Evolutionary conservation across 1,140 invertebrate genomes (phyloP), one percentile per base, ranked within the genome.

Genomic region (Pseudomyrmex sp.): DNA sequence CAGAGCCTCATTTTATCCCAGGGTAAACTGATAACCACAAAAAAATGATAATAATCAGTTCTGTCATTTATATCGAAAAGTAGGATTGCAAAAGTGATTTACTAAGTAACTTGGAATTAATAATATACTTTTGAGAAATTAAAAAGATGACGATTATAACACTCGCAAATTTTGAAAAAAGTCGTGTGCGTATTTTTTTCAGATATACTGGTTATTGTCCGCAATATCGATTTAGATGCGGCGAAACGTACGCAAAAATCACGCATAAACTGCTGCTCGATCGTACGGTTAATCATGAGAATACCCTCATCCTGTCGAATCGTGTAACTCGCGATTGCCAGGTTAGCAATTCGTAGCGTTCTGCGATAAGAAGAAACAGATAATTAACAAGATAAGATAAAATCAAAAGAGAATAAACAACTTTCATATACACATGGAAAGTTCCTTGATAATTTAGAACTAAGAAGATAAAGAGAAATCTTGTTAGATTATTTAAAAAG

Each of bases 201-300:
- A 97, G 97, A 58, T 97, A 97, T 89, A 96, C 96, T 2, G 97
- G 97, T 13, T 96, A 96, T 89, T 96, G 96, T 90, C 96, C 96
- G 1, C 96, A 97, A 88, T 96, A 96, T 92, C 96, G 95, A 48
- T 97, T 95, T 89, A 95, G 96, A 61, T 95, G 96, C 63, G 97
- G 96, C 2, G 95, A 96, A 91, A 97, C 96, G 1, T 97, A 96
- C 93, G 97, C 96, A 46, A 95, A 94, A 2, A 94, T 95, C 63
- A 97, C 96, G 0, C 96, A 97, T 92, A 96, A 96, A 92, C 93
- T 97, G 10, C 94, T 97, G 0, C 88, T 97, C 74, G 97, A 97
- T 94, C 97, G 97, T 13, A 96, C 95, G 63, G 95, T 96, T 44
- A 95, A 95, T 86, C 96, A 97, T 92, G 95, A 96, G 0, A 96